Base-by-base conservation (phyloP, 1,140 invertebrate species). In the Pinna nobilis region DNA sequence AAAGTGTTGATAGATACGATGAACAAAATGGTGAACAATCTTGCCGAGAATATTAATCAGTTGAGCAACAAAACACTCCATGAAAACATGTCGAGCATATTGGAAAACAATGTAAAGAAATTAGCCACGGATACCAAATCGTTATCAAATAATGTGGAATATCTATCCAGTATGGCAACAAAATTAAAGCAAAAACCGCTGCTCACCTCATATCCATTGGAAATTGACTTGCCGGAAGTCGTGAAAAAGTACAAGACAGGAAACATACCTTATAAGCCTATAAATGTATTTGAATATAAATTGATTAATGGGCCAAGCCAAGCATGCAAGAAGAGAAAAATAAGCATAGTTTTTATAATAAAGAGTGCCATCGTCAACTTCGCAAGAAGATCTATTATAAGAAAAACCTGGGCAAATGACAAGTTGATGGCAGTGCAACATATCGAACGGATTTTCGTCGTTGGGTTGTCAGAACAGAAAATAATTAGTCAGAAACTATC, bases 351-450 rank as follows among this genome's bases (percentile, higher is more conserved):
- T 15, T 3, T 37, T 39, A n/a, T 61, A 25, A 39, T 61, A 15
- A 61, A 61, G 39, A 35, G 32, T 18, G 13, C 57, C 3, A 30
- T 35, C 13, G 23, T 7, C 32, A 61, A 61, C 35, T 35, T 15
- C 15, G 30, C 13, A n/a, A 20, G 3, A 30, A 30, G 57, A 37
- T 23, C 33, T 25, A 20, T 9, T 61, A 37, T 61, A 35, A 30
- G 57, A 9, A 35, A 61, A 13, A 61, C 57, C 1, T 61, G 57
- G 57, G 57, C 3, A 39, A 61, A 61, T 20, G 57, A 61, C 9
- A 23, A 33, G 2, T 39, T 44, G n/a, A 44, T 44, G 39, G 9
- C 9, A 44, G n/a, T 11, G 9, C n/a, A 11, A n/a, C n/a, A 9
- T 9, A 11, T 44, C n/a, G 9, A n/a, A 11, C 9, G 9, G 39